Evolutionary conservation across 2,797 vertebrate species (phyloP).

Genomic region (Aulostomus chinensis): DNA sequence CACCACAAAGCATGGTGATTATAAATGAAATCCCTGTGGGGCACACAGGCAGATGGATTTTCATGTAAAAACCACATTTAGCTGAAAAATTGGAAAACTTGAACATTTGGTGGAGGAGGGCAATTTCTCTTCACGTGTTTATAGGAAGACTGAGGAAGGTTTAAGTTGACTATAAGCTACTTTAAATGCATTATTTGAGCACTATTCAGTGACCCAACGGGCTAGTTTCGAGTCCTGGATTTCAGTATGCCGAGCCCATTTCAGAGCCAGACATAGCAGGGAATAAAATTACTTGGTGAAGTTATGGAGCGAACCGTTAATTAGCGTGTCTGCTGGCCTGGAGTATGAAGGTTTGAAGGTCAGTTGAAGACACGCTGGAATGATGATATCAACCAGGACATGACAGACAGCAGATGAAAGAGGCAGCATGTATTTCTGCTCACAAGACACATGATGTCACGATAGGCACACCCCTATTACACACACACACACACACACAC

Average conservation of each 20-base stretch:
- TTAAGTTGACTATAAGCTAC: constrained; percentile 24
- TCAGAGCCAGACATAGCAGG: constrained; percentile 34
- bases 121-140: constrained; percentile 15
- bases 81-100: constrained; percentile 1
- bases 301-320: constrained; percentile 47
- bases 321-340: constrained; percentile 50
- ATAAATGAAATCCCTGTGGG: constrained; percentile 3
- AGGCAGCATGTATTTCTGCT: constrained; percentile 14
- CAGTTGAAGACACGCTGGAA: constrained; percentile 40
- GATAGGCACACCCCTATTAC: too few species aligned
- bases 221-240: constrained; percentile 29
- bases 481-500: neutral
- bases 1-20: constrained; percentile 18
- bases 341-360: constrained; percentile 64
- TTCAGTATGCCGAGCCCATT: constrained; percentile 33
- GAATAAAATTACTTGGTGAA: constrained; percentile 58
- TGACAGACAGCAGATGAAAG: constrained; percentile 52
- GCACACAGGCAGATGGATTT: constrained; percentile 13
- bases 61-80: constrained; percentile 16
- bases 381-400: constrained; percentile 38
- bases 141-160: constrained; percentile 5
- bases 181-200: constrained; percentile 37
- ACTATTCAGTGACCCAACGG: constrained; percentile 16
- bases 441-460: constrained; percentile 13
- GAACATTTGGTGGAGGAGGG: neutral